Evolutionary conservation across 2,888 invertebrate genomes (phyloP).

Genomic region (Pediacus dermestoides): DNA sequence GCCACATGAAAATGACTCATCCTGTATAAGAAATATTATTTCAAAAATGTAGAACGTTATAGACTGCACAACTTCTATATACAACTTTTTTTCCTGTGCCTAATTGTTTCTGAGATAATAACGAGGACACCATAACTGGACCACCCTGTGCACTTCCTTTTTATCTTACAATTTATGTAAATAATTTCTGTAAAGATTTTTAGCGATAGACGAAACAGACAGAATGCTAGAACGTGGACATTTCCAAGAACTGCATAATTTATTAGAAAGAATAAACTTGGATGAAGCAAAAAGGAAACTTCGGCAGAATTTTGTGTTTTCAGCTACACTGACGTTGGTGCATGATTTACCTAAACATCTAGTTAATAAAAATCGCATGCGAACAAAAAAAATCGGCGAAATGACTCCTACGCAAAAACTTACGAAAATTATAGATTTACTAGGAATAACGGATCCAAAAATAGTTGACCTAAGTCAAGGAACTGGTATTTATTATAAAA

Average conservation of each 20-base stretch:
- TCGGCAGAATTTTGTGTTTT: conserved; percentile 94
- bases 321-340: conserved; percentile 91
- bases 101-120: too few species aligned
- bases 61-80: too few species aligned
- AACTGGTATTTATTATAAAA: too few species aligned
- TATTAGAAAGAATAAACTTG: conserved; percentile 76
- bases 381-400: conserved; percentile 56
- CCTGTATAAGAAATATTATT: too few species aligned
- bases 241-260: conserved; percentile 82
- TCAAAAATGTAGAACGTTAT: too few species aligned
- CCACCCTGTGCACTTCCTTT: too few species aligned
- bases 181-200: conserved; percentile 57
- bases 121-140: too few species aligned
- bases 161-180: conserved; percentile 1
- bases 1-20: too few species aligned
- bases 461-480: conserved; percentile 86
- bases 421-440: conserved; percentile 69
- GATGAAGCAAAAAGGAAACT: conserved; percentile 57
- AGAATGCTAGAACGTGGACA: conserved; percentile 96
- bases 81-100: too few species aligned
- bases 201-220: conserved; percentile 98
- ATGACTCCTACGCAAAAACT: conserved; percentile 74
- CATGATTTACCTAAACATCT: conserved; percentile 79
- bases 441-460: conserved; percentile 87
- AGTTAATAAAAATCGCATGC: conserved; percentile 54